Conservation (phyloP, 2,797 vertebrate genomes). For the Enteromius fasciolatus region DNA sequence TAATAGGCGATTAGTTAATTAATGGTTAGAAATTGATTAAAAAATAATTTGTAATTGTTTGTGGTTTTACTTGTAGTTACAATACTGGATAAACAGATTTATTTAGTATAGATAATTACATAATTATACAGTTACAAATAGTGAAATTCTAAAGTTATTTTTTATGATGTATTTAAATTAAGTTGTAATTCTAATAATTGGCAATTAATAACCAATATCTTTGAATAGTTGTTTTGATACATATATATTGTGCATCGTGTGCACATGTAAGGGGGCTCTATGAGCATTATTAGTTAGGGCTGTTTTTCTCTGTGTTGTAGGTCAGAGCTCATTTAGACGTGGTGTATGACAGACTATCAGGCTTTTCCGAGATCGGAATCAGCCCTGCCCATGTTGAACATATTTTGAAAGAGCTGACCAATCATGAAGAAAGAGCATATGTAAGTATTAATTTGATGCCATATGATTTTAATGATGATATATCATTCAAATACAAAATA, state of each 20-base stretch:
- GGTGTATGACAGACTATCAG: slow-evolving; percentile 81
- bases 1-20: neutral
- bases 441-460: slow-evolving; percentile 74
- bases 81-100: neutral
- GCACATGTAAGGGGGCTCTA: neutral
- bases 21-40: neutral
- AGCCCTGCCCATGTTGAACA: slow-evolving; percentile 89
- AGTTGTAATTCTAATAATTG: neutral
- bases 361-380: slow-evolving; percentile 89
- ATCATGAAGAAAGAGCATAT: slow-evolving; percentile 84
- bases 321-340: slow-evolving; percentile 84
- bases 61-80: neutral
- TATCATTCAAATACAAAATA: neutral
- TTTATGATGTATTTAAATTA: neutral
- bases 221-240: neutral
- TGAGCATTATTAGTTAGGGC: neutral
- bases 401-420: slow-evolving; percentile 85
- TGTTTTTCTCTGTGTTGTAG: slow-evolving; percentile 71
- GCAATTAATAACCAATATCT: neutral
- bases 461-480: slow-evolving; percentile 24
- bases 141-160: too few relatives aligned
- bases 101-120: too few relatives aligned
- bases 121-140: too few relatives aligned
- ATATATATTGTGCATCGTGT: neutral
- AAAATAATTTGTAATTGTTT: neutral